Conservation (phyloP, 2,797 vertebrate species). For the Alfaro cultratus region DNA sequence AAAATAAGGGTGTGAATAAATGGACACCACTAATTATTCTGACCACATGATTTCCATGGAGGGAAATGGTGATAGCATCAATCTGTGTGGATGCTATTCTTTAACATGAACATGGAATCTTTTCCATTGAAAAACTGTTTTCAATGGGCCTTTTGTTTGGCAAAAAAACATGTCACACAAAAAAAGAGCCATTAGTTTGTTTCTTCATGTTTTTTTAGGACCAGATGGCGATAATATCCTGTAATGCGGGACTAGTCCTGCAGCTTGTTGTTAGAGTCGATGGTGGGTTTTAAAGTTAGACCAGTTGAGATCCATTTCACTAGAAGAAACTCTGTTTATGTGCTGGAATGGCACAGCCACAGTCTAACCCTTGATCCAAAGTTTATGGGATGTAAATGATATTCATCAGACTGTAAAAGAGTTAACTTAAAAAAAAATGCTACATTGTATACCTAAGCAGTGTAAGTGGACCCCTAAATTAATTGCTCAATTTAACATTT, state of each 20-base stretch:
- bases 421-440: not conserved
- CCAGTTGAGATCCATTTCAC: not conserved
- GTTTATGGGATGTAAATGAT: not conserved
- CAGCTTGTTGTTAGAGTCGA: not conserved
- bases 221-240: no score
- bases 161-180: no score
- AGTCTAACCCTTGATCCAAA: not conserved
- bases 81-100: not conserved
- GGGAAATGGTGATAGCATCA: not conserved
- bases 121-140: not conserved
- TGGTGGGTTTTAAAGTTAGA: not conserved
- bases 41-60: not conserved
- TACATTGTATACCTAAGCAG: slow-evolving; percentile 25
- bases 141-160: no score
- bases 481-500: slow-evolving; percentile 43
- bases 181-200: no score
- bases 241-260: no score
- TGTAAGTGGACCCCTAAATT: slow-evolving; percentile 20
- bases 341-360: not conserved
- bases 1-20: not conserved
- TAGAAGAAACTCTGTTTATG: not conserved
- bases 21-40: not conserved
- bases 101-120: not conserved
- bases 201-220: no score
- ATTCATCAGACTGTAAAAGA: not conserved